Percentiles rank a stretch among this genome's conserved stretches.
These are phyloP conservation scores for Lynx canadensis DNA, from an alignment of 2,113 vertebrate genomes.

Conservation along the genomic window DNA sequence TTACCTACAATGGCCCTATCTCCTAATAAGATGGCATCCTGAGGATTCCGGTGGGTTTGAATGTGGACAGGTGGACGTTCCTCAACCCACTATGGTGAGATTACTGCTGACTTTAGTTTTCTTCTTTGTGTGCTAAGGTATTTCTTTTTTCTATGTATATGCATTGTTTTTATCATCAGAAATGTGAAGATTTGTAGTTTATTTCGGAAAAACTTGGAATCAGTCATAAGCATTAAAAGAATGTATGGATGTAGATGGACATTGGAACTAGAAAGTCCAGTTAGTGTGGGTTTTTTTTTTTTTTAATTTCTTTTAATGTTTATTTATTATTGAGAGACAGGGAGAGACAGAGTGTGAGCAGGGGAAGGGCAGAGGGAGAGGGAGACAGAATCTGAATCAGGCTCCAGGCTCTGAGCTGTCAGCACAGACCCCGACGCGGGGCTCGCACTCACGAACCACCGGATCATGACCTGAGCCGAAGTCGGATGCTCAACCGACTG, in stretches of 20 bases:
- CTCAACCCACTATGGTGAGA: too few relatives aligned
- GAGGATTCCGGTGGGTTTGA: not conserved
- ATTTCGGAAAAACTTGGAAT: not conserved
- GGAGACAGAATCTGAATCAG: too few relatives aligned
- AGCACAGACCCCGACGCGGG: too few relatives aligned
- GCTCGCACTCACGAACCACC: too few relatives aligned
- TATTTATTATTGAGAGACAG: too few relatives aligned
- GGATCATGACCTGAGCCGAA: too few relatives aligned
- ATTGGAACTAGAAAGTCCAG: not conserved
- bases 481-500: too few relatives aligned
- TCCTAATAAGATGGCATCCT: not conserved
- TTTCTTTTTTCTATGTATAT: not conserved
- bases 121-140: not conserved
- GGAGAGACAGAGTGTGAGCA: too few relatives aligned
- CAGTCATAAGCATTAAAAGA: not conserved
- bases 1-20: not conserved
- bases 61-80: fast-evolving
- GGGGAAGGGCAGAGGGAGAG: too few relatives aligned
- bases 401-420: too few relatives aligned
- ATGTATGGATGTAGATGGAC: not conserved
- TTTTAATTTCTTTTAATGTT: too few relatives aligned
- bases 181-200: not conserved
- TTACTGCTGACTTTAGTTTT: not conserved
- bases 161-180: not conserved
- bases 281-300: too few relatives aligned